Conservation (phyloP, 2,113 vertebrate genomes). For the Sander vitreus region DNA sequence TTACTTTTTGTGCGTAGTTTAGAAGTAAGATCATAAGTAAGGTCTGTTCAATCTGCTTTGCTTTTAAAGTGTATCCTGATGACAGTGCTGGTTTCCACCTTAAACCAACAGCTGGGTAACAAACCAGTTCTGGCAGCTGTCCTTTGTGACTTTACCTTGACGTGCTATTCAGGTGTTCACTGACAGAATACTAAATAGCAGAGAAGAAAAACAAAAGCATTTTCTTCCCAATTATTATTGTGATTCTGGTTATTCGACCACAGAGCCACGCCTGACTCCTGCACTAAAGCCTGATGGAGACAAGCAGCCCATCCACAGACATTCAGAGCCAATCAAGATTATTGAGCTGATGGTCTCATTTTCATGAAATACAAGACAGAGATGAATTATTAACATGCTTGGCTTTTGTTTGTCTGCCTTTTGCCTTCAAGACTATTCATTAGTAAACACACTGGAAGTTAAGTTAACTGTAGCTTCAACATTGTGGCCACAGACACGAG, state of each 20-base stretch:
- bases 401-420: slow-evolving; percentile 45
- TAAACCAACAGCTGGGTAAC: slow-evolving; percentile 5
- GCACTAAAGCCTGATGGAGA: slow-evolving; percentile 27
- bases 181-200: not conserved
- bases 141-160: slow-evolving; percentile 33
- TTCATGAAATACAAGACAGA: slow-evolving; percentile 65
- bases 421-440: slow-evolving; percentile 10
- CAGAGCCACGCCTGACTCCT: slow-evolving; percentile 25
- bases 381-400: slow-evolving; percentile 74
- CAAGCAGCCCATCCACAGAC: slow-evolving; percentile 15
- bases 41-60: not conserved
- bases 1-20: too few relatives aligned
- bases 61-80: not conserved
- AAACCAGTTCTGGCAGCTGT: slow-evolving; percentile 17
- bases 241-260: slow-evolving; percentile 44
- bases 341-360: slow-evolving; percentile 63
- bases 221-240: not conserved
- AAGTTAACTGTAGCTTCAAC: not conserved
- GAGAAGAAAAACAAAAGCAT: not conserved
- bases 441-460: not conserved
- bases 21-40: not conserved
- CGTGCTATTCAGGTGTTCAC: slow-evolving; percentile 6
- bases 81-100: not conserved
- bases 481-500: not conserved
- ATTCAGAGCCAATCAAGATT: slow-evolving; percentile 17